phyloP scores from a whole-genome alignment of 1,140 invertebrate species.

The Vollenhovia emeryi region DNA sequence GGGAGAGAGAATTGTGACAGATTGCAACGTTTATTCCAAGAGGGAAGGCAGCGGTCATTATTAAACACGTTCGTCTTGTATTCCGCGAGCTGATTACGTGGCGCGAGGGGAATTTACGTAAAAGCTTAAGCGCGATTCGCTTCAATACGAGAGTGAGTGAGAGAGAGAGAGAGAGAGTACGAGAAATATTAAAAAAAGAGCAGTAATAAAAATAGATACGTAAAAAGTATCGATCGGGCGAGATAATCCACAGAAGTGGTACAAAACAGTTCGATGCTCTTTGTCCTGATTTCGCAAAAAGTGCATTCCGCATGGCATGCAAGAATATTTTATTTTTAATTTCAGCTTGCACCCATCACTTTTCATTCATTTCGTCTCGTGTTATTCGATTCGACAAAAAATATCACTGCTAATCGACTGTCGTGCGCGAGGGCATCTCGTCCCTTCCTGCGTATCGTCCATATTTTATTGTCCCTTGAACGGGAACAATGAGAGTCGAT shows the following conservation, averaged over 20 bases:
- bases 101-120: neutral
- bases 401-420: conserved; percentile 11
- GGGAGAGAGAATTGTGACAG: conserved; percentile 48
- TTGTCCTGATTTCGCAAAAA: neutral
- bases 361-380: neutral
- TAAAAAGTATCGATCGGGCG: neutral
- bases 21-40: conserved; percentile 62
- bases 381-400: conserved; percentile 23
- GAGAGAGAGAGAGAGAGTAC: too few species aligned
- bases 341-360: neutral
- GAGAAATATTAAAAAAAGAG: neutral
- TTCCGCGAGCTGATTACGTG: conserved; percentile 2
- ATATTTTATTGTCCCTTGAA: conserved; percentile 49
- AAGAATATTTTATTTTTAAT: neutral
- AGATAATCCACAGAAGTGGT: neutral
- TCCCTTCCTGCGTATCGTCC: neutral
- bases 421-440: neutral
- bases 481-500: neutral
- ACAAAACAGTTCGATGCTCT: neutral
- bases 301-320: neutral
- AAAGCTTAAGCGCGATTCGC: neutral
- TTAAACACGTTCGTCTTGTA: neutral
- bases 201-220: neutral
- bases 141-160: neutral
- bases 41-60: conserved; percentile 16